Evolutionary conservation across 2,113 vertebrate genomes (phyloP).

Genomic region (Oceanites oceanicus): DNA sequence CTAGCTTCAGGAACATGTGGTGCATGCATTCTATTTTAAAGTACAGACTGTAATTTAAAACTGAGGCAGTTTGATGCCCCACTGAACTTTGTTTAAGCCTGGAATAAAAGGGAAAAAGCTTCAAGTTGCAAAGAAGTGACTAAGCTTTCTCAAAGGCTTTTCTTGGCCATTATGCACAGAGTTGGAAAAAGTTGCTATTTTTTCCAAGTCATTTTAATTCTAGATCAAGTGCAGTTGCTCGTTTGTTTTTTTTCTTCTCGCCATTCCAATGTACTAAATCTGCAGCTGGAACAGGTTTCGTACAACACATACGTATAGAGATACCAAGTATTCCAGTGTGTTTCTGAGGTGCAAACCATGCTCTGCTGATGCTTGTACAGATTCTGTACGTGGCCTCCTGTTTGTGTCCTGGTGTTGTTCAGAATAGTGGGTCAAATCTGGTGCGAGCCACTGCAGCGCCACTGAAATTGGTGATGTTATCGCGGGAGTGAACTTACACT

Average conservation of each 20-base stretch:
- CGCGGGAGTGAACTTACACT: accelerated
- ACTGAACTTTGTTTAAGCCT: slow-evolving; percentile 86
- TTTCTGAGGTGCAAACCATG: neutral
- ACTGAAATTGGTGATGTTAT: neutral
- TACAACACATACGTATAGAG: too few relatives aligned
- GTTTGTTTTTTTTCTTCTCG: neutral
- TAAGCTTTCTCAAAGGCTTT: slow-evolving; percentile 72
- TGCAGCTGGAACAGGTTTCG: neutral
- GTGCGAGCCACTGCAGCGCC: accelerated
- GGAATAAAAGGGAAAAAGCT: slow-evolving; percentile 75
- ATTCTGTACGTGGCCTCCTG: neutral
- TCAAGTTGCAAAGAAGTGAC: slow-evolving; percentile 75
- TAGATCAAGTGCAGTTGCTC: neutral
- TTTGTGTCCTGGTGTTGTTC: neutral
- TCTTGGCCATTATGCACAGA: slow-evolving; percentile 36
- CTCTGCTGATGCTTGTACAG: neutral
- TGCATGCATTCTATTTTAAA: slow-evolving; percentile 84
- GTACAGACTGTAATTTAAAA: slow-evolving; percentile 84
- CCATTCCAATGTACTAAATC: neutral
- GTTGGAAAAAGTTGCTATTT: slow-evolving; percentile 18
- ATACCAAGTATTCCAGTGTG: neutral
- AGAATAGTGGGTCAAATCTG: neutral
- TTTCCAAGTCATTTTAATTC: neutral
- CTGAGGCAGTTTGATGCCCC: slow-evolving; percentile 82
- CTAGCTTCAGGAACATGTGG: slow-evolving; percentile 79